Conservation (phyloP, 1,140 invertebrate species). For the Globodera ellingtonae region DNA sequence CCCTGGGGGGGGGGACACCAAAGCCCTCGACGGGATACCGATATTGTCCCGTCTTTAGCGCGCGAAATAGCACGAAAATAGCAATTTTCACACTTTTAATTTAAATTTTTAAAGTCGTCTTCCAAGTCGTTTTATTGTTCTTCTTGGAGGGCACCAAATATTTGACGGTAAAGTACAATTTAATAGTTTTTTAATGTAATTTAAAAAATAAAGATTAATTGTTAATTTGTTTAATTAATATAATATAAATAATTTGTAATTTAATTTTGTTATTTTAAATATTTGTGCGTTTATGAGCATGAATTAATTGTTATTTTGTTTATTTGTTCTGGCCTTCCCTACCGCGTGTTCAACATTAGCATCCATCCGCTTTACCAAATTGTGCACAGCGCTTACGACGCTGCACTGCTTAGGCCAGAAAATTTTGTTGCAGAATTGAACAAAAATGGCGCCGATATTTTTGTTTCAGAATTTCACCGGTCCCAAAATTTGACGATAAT, state of each 20-base stretch:
- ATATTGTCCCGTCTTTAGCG: no score
- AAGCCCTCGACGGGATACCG: no score
- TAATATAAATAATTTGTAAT: no score
- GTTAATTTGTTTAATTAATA: no score
- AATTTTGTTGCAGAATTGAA: background rate
- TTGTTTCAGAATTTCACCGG: constrained; percentile 17
- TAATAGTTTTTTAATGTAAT: background rate
- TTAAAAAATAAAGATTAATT: no score
- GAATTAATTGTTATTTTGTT: background rate
- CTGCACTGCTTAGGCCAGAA: constrained; percentile 35
- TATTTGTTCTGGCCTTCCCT: constrained; percentile 19
- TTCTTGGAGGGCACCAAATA: constrained; percentile 38
- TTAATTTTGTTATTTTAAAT: no score
- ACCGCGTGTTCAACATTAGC: constrained; percentile 29
- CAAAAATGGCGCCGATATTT: no score
- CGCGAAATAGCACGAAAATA: no score
- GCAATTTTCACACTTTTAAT: no score
- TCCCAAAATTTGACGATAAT: constrained; percentile 17
- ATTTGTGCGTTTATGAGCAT: no score
- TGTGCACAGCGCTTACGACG: constrained; percentile 39
- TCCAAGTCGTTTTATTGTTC: constrained; percentile 23
- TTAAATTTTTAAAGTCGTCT: constrained; percentile 5
- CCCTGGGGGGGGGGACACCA: no score
- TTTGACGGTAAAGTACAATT: constrained; percentile 5
- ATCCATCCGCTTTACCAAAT: constrained; percentile 43